Evolutionary conservation across 2,888 invertebrate genomes (phyloP), one percentile per base, ranked within the genome.

Genomic region (Sarcophaga carnaria): DNA sequence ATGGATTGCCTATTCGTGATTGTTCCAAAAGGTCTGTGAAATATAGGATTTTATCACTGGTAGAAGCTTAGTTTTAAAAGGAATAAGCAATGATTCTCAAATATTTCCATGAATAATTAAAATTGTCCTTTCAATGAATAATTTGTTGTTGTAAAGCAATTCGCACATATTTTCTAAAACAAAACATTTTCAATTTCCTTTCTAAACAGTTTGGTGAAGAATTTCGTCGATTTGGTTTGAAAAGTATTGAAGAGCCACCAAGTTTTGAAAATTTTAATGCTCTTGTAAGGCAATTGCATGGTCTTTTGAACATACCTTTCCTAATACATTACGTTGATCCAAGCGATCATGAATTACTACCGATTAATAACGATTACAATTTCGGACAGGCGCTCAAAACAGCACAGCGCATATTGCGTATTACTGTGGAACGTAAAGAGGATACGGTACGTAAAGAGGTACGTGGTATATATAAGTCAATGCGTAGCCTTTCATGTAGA

Each of bases 301-400:
- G 96, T 89, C 95, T 99, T 75, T 95, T 96, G 88, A 97, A 97
- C 91, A 96, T 97, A 88, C 96, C 97, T 83, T 99, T 99, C 94
- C 95, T 98, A 83, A 96, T 99, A 90, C 98, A 98, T 88, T 99
- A 99, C 93, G 98, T 98, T 20, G 98, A 98, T 93, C 98, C 98
- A 17, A 95, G 97, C 62, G 98, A 99, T 92, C 99, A 99, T 72
- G 99, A 99, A 94, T 94, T 99, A 86, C 94, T 99, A 91, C 99
- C 99, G 0, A 99, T 99, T 91, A 99, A 99, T 93, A 99, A 99
- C 94, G 98, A 99, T 94, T 99, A 99, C 93, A 99, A 99, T 94
- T 95, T 97, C 90, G 96, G 96, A n/a, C 95, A 97, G 92, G 99
- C 99, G 0, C 93, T 99, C 78, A 95, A 96, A 88, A 97, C 97